phyloP scores from a whole-genome alignment of 2,888 invertebrate genomes.

The Nemurella pictetii region DNA sequence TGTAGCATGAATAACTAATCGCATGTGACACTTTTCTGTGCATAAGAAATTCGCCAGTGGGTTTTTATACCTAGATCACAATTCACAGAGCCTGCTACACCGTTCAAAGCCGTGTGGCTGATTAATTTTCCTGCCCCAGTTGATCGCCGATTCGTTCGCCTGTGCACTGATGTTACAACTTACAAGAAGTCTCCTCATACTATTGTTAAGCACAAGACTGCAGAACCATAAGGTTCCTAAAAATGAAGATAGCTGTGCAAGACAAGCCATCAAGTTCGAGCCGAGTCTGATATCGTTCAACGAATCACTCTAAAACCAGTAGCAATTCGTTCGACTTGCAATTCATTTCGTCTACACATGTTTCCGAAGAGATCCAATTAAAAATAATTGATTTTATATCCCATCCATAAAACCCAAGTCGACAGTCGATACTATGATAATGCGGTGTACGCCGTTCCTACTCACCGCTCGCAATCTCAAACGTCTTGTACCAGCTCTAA shows the following conservation, averaged over 20 bases:
- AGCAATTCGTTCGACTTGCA: neutral
- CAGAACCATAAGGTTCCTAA: too few relatives aligned
- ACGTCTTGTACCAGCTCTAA: neutral
- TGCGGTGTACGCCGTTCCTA: too few relatives aligned
- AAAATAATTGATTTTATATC: conserved; percentile 27
- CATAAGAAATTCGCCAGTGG: neutral
- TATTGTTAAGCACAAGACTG: too few relatives aligned
- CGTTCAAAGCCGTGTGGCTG: neutral
- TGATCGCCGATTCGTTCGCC: too few relatives aligned
- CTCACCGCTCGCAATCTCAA: neutral
- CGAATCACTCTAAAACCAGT: neutral
- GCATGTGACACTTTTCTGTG: neutral
- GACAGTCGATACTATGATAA: neutral
- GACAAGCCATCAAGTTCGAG: too few relatives aligned
- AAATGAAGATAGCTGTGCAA: too few relatives aligned
- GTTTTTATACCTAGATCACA: neutral
- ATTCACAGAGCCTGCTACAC: neutral
- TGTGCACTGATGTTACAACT: too few relatives aligned
- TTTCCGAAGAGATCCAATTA: conserved; percentile 16
- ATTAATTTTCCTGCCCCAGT: neutral
- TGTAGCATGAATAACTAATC: neutral
- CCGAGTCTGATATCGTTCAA: neutral
- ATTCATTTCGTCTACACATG: conserved; percentile 21
- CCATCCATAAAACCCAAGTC: neutral
- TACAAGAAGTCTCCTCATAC: too few relatives aligned